These are phyloP conservation scores for Enteromius mattozi DNA, from an alignment of 2,797 vertebrate genomes.

Conservation along the genomic window DNA sequence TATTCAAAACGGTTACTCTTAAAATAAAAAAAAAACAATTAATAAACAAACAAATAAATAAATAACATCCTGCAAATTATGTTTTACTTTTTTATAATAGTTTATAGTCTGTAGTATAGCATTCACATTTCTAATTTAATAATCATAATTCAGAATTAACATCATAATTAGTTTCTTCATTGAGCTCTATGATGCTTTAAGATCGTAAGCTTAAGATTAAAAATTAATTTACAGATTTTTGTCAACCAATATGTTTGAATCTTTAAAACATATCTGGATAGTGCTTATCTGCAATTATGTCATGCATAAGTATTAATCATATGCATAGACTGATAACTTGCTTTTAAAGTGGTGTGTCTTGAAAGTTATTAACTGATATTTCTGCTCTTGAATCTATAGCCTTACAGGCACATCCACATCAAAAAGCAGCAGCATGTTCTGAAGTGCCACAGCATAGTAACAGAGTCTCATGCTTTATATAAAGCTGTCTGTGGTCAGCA, in stretches of 20 bases:
- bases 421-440: constrained; percentile 79
- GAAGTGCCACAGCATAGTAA: constrained; percentile 73
- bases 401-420: constrained; percentile 80
- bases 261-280: constrained; percentile 55
- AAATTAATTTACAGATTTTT: constrained; percentile 57
- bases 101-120: not conserved
- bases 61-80: not conserved
- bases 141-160: not conserved
- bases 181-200: constrained; percentile 33
- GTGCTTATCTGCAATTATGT: constrained; percentile 52
- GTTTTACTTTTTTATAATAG: not conserved
- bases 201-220: not conserved
- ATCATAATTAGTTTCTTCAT: constrained; percentile 46
- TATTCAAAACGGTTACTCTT: no score
- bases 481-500: not conserved
- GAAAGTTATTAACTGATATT: constrained; percentile 73
- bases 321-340: constrained; percentile 49
- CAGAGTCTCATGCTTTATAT: constrained; percentile 4
- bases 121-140: constrained; percentile 11
- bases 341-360: constrained; percentile 51
- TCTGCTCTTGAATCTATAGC: constrained; percentile 74
- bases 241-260: constrained; percentile 37
- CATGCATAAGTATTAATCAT: constrained; percentile 48
- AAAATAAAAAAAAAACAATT: not conserved
- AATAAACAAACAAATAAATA: not conserved